Base-by-base conservation (phyloP, 2,797 vertebrate genomes). In the Trichosurus vulpecula region DNA sequence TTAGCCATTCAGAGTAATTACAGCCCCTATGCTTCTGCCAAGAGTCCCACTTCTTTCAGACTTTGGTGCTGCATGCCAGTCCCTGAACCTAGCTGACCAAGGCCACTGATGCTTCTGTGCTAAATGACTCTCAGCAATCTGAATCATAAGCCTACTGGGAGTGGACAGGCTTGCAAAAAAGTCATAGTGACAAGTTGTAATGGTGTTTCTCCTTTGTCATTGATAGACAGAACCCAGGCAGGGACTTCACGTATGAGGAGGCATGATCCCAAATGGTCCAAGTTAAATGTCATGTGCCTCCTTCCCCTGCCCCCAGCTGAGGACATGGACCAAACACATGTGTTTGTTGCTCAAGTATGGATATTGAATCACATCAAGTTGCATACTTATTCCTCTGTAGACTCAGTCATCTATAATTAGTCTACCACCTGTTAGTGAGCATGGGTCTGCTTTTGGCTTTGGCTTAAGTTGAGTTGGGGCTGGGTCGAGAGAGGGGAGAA, bases 361-460 rank as follows among this genome's bases (percentile, higher is more conserved):
- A 2, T 35, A 16, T 54, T 0, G 13, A 90, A 90, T 53, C 52
- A 16, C n/a, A 90, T 53, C 53, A 52, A 51, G 30, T 54, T 90
- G 53, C 2, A 90, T 54, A 90, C 52, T 90, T 31, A 5, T 22
- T 53, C 4, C 13, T 90, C 52, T 9, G 12, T 54, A 53, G 53
- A 90, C 53, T 90, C 53, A 54, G 35, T 90, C 90, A 90, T 90
- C 52, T 54, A 90, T 90, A 90, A 90, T 90, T 52, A 90, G 30
- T 54, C 90, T 90, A 2, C 4, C 90, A 90, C 53, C 25, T n/a
- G 31, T 90, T 90, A 35, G 52, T 54, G 52, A 31, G 52, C 12
- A 90, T 53, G 90, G 90, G 13, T 90, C 90, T 90, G 90, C 90
- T 90, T 90, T 90, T 53, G 51, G 4, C 30, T 90, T 90, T 90